A percentile compares a stretch with the other conserved stretches of the same genome.
Evolutionary conservation across 2,888 invertebrate species (phyloP).

Genomic region (Papilio protenor): DNA sequence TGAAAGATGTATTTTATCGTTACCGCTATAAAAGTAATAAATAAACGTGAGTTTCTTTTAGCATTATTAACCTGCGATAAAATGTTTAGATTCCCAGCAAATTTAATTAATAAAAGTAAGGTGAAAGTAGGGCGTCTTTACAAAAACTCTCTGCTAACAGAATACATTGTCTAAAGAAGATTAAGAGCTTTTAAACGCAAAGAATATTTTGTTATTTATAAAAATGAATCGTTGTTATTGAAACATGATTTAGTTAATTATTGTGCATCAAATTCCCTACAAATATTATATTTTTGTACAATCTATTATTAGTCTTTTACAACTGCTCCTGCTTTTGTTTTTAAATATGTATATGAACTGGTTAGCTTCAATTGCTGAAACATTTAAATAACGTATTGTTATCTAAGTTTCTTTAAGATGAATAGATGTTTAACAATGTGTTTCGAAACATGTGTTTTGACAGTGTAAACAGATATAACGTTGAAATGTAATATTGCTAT

Average conservation of each 20-base stretch:
- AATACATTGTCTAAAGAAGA: conserved; percentile 22
- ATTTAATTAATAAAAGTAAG: conserved; percentile 31
- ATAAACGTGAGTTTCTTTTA: conserved; percentile 1
- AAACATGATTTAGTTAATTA: not conserved
- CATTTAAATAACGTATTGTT: no score
- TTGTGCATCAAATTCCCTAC: no score
- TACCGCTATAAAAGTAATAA: not conserved
- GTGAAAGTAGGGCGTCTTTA: not conserved
- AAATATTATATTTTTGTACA: not conserved
- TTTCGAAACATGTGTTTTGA: no score
- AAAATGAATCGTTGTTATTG: not conserved
- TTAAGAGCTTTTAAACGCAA: conserved; percentile 21
- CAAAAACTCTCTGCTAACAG: conserved; percentile 16
- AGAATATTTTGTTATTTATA: conserved; percentile 11
- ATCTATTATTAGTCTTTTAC: no score
- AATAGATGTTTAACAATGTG: no score
- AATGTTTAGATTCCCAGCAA: conserved; percentile 8
- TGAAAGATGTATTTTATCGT: not conserved
- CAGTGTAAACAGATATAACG: no score
- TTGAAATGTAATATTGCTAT: not conserved
- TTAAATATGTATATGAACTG: no score
- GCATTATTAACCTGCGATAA: conserved; percentile 17
- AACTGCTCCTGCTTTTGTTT: not conserved
- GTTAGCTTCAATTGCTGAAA: no score
- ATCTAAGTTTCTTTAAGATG: no score